phyloP scores from a whole-genome alignment of 2,888 invertebrate species.

The Argyresthia goedartella region DNA sequence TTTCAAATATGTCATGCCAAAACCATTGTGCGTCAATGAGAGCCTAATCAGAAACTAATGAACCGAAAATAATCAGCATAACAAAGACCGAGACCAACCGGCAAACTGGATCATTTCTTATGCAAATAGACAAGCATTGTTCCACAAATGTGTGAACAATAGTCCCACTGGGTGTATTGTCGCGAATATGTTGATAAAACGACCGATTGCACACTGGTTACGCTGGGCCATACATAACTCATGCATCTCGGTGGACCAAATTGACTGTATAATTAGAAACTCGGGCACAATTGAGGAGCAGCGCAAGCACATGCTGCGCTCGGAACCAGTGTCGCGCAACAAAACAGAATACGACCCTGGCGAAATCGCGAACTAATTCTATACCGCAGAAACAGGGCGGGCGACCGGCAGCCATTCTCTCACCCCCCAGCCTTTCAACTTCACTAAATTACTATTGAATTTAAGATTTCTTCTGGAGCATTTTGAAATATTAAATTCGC shows the following conservation, averaged over 20 bases:
- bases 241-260: slow-evolving; percentile 59
- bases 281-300: neutral
- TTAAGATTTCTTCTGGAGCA: slow-evolving; percentile 59
- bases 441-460: slow-evolving; percentile 61
- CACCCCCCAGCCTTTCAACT: slow-evolving; percentile 50
- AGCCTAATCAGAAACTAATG: neutral
- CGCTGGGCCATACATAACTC: slow-evolving; percentile 54
- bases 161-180: neutral
- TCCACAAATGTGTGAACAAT: neutral
- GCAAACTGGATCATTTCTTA: neutral
- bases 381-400: slow-evolving; percentile 66
- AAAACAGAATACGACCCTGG: slow-evolving; percentile 36
- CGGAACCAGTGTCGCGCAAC: slow-evolving; percentile 53
- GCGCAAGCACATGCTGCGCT: slow-evolving; percentile 51
- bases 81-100: neutral
- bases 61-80: neutral
- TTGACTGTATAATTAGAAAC: slow-evolving; percentile 65
- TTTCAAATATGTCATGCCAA: neutral
- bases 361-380: slow-evolving; percentile 63
- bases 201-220: slow-evolving; percentile 44
- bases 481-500: slow-evolving; percentile 54
- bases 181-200: slow-evolving; percentile 22
- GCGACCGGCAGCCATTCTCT: slow-evolving; percentile 52
- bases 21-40: neutral
- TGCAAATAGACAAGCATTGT: neutral